Evolutionary conservation across 2,113 vertebrate genomes (phyloP).

Genomic region (Rhabdomys dilectus): DNA sequence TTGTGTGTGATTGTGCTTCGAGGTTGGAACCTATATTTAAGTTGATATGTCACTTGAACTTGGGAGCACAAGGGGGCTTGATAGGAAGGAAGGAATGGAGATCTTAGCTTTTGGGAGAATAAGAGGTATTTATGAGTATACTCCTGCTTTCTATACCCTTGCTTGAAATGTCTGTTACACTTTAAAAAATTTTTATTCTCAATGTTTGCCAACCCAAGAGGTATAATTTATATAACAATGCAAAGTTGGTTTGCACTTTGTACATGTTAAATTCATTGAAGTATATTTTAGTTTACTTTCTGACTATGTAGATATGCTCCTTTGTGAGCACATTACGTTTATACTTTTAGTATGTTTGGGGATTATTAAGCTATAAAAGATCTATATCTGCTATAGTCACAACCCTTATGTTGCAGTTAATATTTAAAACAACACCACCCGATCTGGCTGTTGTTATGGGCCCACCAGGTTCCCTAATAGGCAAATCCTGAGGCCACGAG

Average conservation of each 20-base stretch:
- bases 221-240: neutral
- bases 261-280: neutral
- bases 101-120: neutral
- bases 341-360: neutral
- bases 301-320: neutral
- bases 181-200: neutral
- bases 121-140: neutral
- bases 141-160: neutral
- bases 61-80: neutral
- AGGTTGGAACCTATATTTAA: neutral
- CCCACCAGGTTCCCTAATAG: no score
- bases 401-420: neutral
- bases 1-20: neutral
- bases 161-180: neutral
- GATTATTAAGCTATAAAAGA: neutral
- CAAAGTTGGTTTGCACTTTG: constrained; percentile 40
- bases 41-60: neutral
- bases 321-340: neutral
- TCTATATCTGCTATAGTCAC: neutral
- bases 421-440: no score
- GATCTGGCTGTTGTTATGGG: no score
- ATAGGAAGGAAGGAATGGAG: neutral
- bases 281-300: constrained; percentile 1
- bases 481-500: no score
- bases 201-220: neutral